These are phyloP conservation scores for Chlamydotis undulata DNA, from an alignment of 2,113 vertebrate genomes.

Conservation along the genomic window DNA sequence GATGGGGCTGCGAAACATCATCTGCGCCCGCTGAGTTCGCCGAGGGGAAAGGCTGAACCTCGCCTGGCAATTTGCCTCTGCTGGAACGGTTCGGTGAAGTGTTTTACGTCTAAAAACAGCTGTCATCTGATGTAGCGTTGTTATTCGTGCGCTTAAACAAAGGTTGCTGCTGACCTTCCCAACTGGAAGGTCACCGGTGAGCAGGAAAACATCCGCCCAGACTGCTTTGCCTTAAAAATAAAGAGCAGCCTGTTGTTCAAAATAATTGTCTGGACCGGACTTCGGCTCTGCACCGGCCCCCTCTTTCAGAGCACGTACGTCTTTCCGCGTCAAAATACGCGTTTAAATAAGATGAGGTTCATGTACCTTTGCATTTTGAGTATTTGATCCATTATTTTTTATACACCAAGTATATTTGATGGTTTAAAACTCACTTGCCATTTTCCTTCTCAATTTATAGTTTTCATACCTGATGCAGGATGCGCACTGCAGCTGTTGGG, in stretches of 20 bases:
- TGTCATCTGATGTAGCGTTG: fast-evolving
- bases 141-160: not conserved
- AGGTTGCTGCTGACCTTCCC: not conserved
- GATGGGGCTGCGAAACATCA: not conserved
- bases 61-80: not conserved
- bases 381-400: not conserved
- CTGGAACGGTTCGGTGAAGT: not conserved
- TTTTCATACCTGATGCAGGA: not conserved
- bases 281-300: not conserved
- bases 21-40: not conserved
- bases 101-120: not conserved
- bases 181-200: not conserved
- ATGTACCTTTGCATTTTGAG: not conserved
- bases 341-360: fast-evolving
- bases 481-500: not conserved
- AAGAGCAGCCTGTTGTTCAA: not conserved
- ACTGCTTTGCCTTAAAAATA: not conserved
- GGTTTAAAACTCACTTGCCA: not conserved
- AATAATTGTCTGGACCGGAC: not conserved
- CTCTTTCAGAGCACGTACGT: fast-evolving
- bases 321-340: not conserved
- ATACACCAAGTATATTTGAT: not conserved
- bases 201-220: not conserved
- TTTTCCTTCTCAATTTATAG: not conserved
- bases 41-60: not conserved